Conservation (phyloP, 2,888 invertebrate species). For the Eledona agricola region DNA sequence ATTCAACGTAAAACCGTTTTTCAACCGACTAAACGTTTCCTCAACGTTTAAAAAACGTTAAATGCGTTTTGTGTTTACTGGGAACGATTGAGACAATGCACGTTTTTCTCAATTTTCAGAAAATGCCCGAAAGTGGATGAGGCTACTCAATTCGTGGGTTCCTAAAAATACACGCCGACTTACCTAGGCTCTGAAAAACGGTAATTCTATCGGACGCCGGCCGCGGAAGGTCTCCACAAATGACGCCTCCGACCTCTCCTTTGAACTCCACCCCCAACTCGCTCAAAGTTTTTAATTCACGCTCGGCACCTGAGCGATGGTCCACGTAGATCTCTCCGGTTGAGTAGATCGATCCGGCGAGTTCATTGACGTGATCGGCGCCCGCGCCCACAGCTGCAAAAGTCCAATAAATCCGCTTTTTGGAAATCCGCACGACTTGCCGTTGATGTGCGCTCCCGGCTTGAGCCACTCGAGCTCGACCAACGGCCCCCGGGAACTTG, state of each 20-base stretch:
- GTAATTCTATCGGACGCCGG: conserved; percentile 60
- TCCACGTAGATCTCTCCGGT: conserved; percentile 67
- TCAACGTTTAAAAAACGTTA: too few relatives aligned
- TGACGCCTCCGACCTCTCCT: conserved; percentile 68
- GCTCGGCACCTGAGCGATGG: conserved; percentile 63
- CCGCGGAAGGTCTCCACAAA: conserved; percentile 56
- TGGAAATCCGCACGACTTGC: too few relatives aligned
- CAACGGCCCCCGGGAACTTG: conserved; percentile 64
- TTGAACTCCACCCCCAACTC: conserved; percentile 63
- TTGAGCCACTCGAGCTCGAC: conserved; percentile 65
- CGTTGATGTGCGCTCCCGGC: conserved; percentile 69
- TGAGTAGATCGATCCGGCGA: conserved; percentile 65
- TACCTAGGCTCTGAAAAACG: conserved; percentile 73
- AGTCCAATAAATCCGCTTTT: too few relatives aligned
- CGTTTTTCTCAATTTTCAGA: too few relatives aligned
- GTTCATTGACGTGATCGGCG: conserved; percentile 64
- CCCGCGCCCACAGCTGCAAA: conserved; percentile 70
- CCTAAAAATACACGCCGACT: too few relatives aligned
- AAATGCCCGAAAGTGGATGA: too few relatives aligned
- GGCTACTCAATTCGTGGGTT: too few relatives aligned
- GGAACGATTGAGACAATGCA: too few relatives aligned
- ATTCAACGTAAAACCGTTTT: too few relatives aligned
- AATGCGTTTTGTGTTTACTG: too few relatives aligned
- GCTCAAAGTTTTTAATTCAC: conserved; percentile 65
- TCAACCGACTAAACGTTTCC: too few relatives aligned